A percentile compares a stretch with the other conserved stretches of the same genome.
phyloP scores from a whole-genome alignment of 2,113 vertebrate species.

The Triplophysa dalaica region DNA sequence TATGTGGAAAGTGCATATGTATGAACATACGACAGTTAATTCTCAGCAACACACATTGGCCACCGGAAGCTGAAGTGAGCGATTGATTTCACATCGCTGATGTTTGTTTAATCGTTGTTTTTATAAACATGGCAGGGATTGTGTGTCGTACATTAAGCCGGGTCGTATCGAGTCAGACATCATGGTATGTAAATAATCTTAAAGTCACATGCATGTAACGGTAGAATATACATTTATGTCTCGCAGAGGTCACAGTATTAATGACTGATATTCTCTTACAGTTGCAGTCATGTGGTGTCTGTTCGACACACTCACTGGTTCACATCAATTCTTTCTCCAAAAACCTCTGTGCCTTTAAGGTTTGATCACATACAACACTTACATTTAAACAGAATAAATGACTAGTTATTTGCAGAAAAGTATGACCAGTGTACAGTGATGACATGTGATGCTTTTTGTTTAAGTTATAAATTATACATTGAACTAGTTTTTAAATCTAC shows the following conservation, averaged over 20 bases:
- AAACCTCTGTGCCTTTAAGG: constrained; percentile 81
- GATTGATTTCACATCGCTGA: not conserved
- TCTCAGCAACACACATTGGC: not conserved
- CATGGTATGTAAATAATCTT: constrained; percentile 47
- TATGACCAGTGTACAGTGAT: not conserved
- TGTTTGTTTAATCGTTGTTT: not conserved
- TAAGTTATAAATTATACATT: no score
- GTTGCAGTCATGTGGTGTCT: constrained; percentile 64
- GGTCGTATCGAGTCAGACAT: constrained; percentile 53
- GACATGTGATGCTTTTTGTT: not conserved
- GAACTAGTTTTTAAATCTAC: no score
- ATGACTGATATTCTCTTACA: not conserved
- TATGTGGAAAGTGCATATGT: constrained; percentile 36
- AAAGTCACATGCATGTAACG: not conserved
- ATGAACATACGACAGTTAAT: not conserved
- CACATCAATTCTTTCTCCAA: constrained; percentile 73
- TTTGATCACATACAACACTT: constrained; percentile 57
- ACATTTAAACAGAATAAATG: no score
- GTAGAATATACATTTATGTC: not conserved
- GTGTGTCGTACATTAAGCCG: constrained; percentile 52
- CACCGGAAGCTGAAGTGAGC: not conserved
- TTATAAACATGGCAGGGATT: constrained; percentile 56
- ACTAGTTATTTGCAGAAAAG: not conserved
- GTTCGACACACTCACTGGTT: constrained; percentile 75
- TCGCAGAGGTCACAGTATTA: not conserved